phyloP scores from a whole-genome alignment of 2,888 invertebrate genomes.

The Netelia virgata region DNA sequence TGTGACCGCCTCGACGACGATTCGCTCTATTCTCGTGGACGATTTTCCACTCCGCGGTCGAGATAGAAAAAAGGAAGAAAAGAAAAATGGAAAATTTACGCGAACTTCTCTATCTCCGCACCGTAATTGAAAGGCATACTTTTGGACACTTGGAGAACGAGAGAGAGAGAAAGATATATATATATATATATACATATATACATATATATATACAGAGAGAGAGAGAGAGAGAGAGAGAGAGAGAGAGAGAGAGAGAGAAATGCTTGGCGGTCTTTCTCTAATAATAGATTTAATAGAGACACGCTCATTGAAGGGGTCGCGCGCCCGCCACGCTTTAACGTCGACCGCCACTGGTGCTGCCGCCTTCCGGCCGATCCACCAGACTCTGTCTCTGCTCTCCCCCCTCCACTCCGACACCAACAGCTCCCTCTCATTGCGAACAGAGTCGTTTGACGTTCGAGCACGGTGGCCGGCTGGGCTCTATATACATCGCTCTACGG shows the following conservation, averaged over 20 bases:
- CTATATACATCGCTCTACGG: slow-evolving; percentile 36
- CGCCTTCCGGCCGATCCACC: slow-evolving; percentile 92
- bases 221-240: slow-evolving; percentile 50
- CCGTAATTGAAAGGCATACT: slow-evolving; percentile 83
- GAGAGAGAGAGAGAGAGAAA: slow-evolving; percentile 46
- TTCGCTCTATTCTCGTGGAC: slow-evolving; percentile 57
- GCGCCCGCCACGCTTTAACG: slow-evolving; percentile 74
- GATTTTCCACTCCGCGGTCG: slow-evolving; percentile 58
- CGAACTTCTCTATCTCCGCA: background rate
- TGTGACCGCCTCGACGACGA: slow-evolving; percentile 8
- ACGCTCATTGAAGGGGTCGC: slow-evolving; percentile 83
- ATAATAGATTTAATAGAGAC: slow-evolving; percentile 85
- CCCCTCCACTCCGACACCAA: slow-evolving; percentile 28
- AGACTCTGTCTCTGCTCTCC: slow-evolving; percentile 25
- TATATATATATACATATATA: no score
- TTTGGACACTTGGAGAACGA: slow-evolving; percentile 72
- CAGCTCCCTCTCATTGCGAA: slow-evolving; percentile 20
- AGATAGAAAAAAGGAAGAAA: slow-evolving; percentile 28
- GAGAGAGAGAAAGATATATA: slow-evolving; percentile 58
- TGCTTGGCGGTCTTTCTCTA: slow-evolving; percentile 72
- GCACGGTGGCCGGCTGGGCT: slow-evolving; percentile 56
- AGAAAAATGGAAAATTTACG: background rate
- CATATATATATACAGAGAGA: no score
- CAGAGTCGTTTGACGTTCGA: slow-evolving; percentile 60
- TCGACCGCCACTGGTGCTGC: slow-evolving; percentile 64